Percentiles rank a stretch among this genome's conserved stretches.
phyloP scores from a whole-genome alignment of 1,140 invertebrate genomes.

The Drosophila novamexicana region DNA sequence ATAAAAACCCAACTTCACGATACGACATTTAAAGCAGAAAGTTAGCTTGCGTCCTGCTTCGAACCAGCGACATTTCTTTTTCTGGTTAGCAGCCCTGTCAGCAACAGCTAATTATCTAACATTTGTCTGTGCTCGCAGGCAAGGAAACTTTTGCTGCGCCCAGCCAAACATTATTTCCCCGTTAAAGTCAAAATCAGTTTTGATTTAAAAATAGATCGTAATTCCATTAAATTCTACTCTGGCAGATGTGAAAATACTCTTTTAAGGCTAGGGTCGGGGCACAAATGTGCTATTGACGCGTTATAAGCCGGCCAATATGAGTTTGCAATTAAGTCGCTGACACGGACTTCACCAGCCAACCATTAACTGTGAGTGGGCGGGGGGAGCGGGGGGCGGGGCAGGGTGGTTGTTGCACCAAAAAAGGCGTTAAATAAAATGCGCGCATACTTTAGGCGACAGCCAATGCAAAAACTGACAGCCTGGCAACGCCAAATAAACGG shows the following conservation, averaged over 20 bases:
- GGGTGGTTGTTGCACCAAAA: conserved; percentile 1
- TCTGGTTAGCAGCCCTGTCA: too few species aligned
- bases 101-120: too few species aligned
- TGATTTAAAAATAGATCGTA: not conserved
- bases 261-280: not conserved
- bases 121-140: not conserved
- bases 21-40: too few species aligned
- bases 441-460: conserved; percentile 62
- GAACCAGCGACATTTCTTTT: too few species aligned
- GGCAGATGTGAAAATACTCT: not conserved
- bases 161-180: not conserved
- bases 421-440: conserved; percentile 66
- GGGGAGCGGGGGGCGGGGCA: too few species aligned
- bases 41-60: too few species aligned
- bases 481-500: conserved; percentile 40
- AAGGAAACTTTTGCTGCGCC: not conserved
- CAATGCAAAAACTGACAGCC: conserved; percentile 60
- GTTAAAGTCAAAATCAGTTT: not conserved
- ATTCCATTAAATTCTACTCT: not conserved
- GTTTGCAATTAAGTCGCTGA: conserved; percentile 45
- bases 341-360: conserved; percentile 35
- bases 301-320: conserved; percentile 44
- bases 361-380: conserved; percentile 1
- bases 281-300: conserved; percentile 16
- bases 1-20: too few species aligned